A percentile compares a stretch with the other conserved stretches of the same genome.
These are phyloP conservation scores for Diachrysia chrysitis DNA, from an alignment of 2,888 invertebrate species.

Conservation along the genomic window DNA sequence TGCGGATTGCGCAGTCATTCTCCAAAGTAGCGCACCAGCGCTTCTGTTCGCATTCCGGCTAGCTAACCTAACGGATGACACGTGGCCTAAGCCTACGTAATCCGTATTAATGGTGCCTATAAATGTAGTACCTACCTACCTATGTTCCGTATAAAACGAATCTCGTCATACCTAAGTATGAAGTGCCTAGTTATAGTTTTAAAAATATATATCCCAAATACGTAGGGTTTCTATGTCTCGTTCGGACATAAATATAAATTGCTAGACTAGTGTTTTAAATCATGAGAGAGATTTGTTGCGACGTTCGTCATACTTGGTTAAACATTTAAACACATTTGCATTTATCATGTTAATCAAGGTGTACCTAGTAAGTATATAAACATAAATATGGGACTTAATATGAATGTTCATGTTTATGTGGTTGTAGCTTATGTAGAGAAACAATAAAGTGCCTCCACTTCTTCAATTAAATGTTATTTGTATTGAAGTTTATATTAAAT, in stretches of 20 bases:
- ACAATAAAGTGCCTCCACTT: constrained; percentile 49
- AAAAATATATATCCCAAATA: constrained; percentile 34
- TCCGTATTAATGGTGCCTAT: constrained; percentile 51
- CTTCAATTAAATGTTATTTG: constrained; percentile 42
- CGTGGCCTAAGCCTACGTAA: constrained; percentile 35
- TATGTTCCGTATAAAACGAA: constrained; percentile 48
- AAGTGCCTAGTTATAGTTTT: constrained; percentile 48
- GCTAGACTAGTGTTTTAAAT: constrained; percentile 7
- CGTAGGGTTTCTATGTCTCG: constrained; percentile 13
- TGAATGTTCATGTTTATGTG: constrained; percentile 24
- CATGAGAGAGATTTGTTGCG: constrained; percentile 27
- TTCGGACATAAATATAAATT: constrained; percentile 11
- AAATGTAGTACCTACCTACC: constrained; percentile 15
- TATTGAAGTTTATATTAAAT: constrained; percentile 53
- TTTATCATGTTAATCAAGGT: constrained; percentile 43
- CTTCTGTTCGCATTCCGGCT: constrained; percentile 46
- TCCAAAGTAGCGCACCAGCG: constrained; percentile 52
- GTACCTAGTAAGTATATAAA: constrained; percentile 9
- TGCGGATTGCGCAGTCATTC: constrained; percentile 42
- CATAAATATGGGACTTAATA: constrained; percentile 21
- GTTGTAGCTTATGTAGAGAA: constrained; percentile 32
- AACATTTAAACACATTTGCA: constrained; percentile 36
- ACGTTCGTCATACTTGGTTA: constrained; percentile 29
- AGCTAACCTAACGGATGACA: constrained; percentile 46
- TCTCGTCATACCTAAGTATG: constrained; percentile 56